These are phyloP conservation scores for Furcula furcula DNA, from an alignment of 2,888 invertebrate species.

Conservation along the genomic window DNA sequence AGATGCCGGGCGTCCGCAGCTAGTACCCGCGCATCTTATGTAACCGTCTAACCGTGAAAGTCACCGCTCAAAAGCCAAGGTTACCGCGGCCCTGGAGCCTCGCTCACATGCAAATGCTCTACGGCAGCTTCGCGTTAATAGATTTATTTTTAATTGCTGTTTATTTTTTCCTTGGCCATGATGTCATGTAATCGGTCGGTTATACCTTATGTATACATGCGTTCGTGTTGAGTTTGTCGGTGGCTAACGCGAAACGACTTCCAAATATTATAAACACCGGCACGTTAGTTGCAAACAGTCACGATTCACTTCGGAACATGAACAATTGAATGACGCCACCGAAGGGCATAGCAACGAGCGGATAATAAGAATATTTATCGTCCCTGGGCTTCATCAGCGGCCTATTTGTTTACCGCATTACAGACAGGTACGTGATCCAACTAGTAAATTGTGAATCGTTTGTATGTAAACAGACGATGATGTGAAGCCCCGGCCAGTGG, in stretches of 20 bases:
- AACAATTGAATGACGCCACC: conserved; percentile 39
- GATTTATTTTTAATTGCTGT: conserved; percentile 49
- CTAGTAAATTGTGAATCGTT: conserved; percentile 5
- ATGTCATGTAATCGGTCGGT: conserved; percentile 61
- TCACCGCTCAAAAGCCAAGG: conserved; percentile 81
- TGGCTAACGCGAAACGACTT: conserved; percentile 25
- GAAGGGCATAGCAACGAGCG: conserved; percentile 19
- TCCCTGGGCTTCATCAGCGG: conserved; percentile 9
- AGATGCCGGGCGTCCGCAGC: conserved; percentile 52
- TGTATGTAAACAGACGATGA: conserved; percentile 2
- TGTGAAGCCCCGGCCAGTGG: background rate
- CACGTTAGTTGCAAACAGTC: conserved; percentile 23
- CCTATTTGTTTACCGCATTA: conserved; percentile 7
- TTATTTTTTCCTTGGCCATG: conserved; percentile 63
- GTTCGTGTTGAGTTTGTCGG: conserved; percentile 18
- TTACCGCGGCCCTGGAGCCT: conserved; percentile 71
- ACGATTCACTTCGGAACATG: conserved; percentile 16
- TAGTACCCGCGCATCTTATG: conserved; percentile 66
- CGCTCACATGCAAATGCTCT: conserved; percentile 69
- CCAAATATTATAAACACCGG: conserved; percentile 30
- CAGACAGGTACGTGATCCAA: conserved; percentile 4
- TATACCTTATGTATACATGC: conserved; percentile 38
- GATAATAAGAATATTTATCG: conserved; percentile 9
- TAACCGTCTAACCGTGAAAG: conserved; percentile 81
- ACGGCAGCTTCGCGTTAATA: conserved; percentile 53